Conservation (phyloP, 1,140 invertebrate species). For the Phthorimaea operculella region DNA sequence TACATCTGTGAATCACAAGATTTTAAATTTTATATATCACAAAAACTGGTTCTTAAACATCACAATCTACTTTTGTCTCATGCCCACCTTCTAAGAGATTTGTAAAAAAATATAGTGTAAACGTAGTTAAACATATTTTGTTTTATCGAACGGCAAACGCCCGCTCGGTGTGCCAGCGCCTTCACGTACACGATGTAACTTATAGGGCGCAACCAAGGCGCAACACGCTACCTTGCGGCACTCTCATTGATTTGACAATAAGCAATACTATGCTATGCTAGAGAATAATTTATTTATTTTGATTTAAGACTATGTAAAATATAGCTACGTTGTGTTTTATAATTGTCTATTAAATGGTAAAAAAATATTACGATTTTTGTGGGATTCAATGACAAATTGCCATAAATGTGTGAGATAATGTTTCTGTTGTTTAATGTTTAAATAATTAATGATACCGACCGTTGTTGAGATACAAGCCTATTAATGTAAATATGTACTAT, state of each 20-base stretch:
- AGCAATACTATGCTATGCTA: conserved; percentile 50
- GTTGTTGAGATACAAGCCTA: conserved; percentile 34
- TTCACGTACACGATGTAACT: conserved; percentile 47
- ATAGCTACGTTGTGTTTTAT: conserved; percentile 62
- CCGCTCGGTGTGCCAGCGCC: neutral
- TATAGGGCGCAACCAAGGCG: conserved; percentile 35
- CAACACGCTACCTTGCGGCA: conserved; percentile 14
- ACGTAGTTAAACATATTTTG: conserved; percentile 20
- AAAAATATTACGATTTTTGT: conserved; percentile 39
- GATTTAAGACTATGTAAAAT: conserved; percentile 64
- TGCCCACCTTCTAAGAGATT: conserved; percentile 29
- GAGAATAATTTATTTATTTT: conserved; percentile 65
- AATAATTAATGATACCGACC: conserved; percentile 34
- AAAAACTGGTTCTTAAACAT: too few relatives aligned
- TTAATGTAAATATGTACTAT: conserved; percentile 56
- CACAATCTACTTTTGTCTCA: too few relatives aligned
- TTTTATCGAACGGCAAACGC: conserved; percentile 11
- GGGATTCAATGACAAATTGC: conserved; percentile 51
- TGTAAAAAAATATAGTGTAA: conserved; percentile 27
- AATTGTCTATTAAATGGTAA: conserved; percentile 58
- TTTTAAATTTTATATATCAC: neutral
- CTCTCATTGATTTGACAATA: conserved; percentile 55
- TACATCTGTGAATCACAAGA: neutral
- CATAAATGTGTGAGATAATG: conserved; percentile 60
- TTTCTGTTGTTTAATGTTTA: conserved; percentile 53